Percentiles rank a stretch among this genome's conserved stretches.
These are phyloP conservation scores for Strigops habroptila DNA, from an alignment of 2,113 vertebrate species.

Conservation along the genomic window DNA sequence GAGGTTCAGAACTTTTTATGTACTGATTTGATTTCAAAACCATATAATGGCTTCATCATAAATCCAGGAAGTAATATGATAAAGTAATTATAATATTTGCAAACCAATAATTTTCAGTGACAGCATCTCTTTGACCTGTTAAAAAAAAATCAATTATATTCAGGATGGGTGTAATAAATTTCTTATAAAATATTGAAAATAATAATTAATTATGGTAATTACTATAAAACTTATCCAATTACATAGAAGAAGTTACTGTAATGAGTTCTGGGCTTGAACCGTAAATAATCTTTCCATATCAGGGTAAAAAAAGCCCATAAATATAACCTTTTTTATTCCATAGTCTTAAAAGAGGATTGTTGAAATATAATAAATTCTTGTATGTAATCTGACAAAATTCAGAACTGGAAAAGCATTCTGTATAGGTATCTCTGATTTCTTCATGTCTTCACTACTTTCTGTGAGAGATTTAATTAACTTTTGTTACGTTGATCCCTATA, in stretches of 20 bases:
- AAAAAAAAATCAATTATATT: constrained; percentile 1
- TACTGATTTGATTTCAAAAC: not conserved
- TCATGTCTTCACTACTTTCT: not conserved
- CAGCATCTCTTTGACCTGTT: not conserved
- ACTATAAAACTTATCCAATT: not conserved
- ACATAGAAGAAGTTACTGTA: not conserved
- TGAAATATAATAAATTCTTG: not conserved
- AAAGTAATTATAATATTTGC: not conserved
- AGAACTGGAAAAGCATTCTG: not conserved
- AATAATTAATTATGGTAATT: not conserved
- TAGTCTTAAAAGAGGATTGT: not conserved
- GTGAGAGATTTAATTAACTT: not conserved
- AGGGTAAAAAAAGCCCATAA: not conserved
- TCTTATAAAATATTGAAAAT: not conserved
- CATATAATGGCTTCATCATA: not conserved
- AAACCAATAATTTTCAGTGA: not conserved
- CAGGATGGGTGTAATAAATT: not conserved
- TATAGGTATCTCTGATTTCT: not conserved
- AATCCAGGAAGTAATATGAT: not conserved
- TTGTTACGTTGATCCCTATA: not conserved
- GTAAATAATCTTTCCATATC: not conserved
- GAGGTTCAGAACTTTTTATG: not conserved
- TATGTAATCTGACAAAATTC: not conserved
- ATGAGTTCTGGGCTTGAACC: not conserved
- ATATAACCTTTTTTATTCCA: not conserved